Evolutionary conservation across 1,140 invertebrate species (phyloP), one percentile per base, ranked within the genome.

Genomic region (Lucilia sericata): DNA sequence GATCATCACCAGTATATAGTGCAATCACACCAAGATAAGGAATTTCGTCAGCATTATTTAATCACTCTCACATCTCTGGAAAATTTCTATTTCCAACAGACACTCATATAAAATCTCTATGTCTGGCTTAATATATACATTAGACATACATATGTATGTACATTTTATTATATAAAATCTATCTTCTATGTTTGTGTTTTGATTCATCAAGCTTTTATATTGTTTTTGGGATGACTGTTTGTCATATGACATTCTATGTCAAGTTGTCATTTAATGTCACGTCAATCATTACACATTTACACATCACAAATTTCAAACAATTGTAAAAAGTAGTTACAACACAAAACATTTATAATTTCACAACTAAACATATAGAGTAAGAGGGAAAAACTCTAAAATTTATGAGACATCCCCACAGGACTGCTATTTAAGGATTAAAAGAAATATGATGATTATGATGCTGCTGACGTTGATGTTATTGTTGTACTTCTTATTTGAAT

Each of bases 201-300:
- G 42, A 42, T 3, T 60, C 14, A 14, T n/a, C 55, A 60, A 60
- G 55, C 55, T 17, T 60, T 60, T n/a, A 55, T 55, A 12, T 2
- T 60, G 13, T n/a, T n/a, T 60, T 14, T 60, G n/a, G 55, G 5
- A 60, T 47, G 36, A 19, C 75, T 42, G 14, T 42, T 74, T 86
- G 86, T 85, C 86, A 86, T 85, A 86, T 85, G 85, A 85, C 85
- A 42, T 85, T 86, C 76, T 85, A 84, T 84, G 85, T 86, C 85
- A 83, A 84, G 81, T 85, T 87, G 86, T 86, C 88, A 88, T 87
- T 87, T 88, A 84, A 86, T 87, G 88, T 87, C 87, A 88, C 85
- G 88, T 88, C 88, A 87, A 88, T 88, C 87, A 86, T 78, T 36
- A 81, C 83, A 84, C 78, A 60, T 42, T 87, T 87, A 49, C 84